A percentile compares a stretch with the other conserved stretches of the same genome.
Evolutionary conservation across 30 jellyfish, hydroid and myxozoan species (phyloP).

Genomic region (Aurelia coerulea): DNA sequence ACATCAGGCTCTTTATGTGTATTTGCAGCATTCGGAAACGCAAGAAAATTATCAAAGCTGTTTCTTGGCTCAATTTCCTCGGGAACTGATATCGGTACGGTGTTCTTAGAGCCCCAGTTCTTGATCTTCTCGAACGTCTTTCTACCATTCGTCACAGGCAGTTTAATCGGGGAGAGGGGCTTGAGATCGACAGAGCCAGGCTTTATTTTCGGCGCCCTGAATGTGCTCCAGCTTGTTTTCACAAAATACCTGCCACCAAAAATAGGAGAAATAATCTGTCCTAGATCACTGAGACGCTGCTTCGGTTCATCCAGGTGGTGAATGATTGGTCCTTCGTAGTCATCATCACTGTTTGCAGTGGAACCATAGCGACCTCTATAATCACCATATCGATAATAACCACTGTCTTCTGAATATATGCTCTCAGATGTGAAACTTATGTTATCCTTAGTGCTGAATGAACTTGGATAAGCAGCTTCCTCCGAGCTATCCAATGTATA

Average conservation of each 20-base stretch:
- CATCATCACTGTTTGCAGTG: constrained; percentile 23
- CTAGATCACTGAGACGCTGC: constrained; percentile 36
- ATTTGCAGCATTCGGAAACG: background rate
- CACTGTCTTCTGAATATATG: constrained; percentile 64
- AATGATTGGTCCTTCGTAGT: constrained; percentile 64
- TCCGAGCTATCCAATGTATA: constrained; percentile 68
- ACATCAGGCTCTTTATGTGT: background rate
- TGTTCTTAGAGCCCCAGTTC: constrained; percentile 42
- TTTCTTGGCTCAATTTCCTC: background rate
- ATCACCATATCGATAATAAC: constrained; percentile 43
- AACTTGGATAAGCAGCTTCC: constrained; percentile 78
- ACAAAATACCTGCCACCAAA: constrained; percentile 80
- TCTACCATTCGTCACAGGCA: constrained; percentile 16
- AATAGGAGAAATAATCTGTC: constrained; percentile 64
- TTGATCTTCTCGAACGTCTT: constrained; percentile 58
- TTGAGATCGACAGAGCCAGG: constrained; percentile 43
- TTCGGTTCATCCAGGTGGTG: constrained; percentile 54
- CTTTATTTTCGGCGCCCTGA: constrained; percentile 68
- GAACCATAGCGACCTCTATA: constrained; percentile 23
- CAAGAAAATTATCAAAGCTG: constrained; percentile 13
- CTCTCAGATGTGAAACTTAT: constrained; percentile 67
- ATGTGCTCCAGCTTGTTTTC: constrained; percentile 73
- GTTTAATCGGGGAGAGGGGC: constrained; percentile 47
- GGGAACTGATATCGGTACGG: background rate
- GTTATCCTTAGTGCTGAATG: constrained; percentile 66